These are phyloP conservation scores for Apis florea DNA, from an alignment of 1,140 invertebrate genomes.

Conservation along the genomic window DNA sequence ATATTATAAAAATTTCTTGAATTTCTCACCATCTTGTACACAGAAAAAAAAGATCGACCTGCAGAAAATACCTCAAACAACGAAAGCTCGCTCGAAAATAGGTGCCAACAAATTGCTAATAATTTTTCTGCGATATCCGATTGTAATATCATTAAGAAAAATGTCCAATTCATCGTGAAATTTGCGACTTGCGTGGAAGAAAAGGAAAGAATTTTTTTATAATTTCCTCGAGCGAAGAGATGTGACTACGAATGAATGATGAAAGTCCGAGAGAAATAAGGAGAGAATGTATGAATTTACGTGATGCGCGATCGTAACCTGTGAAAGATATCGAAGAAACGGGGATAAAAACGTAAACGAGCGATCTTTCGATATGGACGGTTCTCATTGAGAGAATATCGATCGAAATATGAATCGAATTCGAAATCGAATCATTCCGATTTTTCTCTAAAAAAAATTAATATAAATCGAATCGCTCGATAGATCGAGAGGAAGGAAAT, in stretches of 20 bases:
- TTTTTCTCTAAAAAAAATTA: neutral
- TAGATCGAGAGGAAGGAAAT: neutral
- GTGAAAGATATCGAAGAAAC: neutral
- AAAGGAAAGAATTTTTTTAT: conserved; percentile 26
- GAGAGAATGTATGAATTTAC: neutral
- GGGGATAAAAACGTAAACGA: conserved; percentile 19
- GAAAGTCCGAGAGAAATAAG: neutral
- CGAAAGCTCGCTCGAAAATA: conserved; percentile 7
- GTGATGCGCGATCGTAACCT: conserved; percentile 29
- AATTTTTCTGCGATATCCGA: conserved; percentile 28
- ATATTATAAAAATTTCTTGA: neutral
- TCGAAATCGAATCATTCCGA: neutral
- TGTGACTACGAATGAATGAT: conserved; percentile 25
- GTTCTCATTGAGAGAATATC: neutral
- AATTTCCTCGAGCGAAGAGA: conserved; percentile 16
- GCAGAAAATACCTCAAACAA: neutral
- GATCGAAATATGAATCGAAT: neutral
- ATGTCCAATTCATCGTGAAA: neutral
- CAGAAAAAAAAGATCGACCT: neutral
- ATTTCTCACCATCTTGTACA: neutral
- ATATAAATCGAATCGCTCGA: neutral
- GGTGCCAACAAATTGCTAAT: conserved; percentile 38
- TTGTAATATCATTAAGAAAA: neutral
- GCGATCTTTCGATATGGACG: neutral
- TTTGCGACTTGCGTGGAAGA: neutral